Conservation (phyloP, 2,113 vertebrate genomes). For the Ailuropoda melanoleuca region DNA sequence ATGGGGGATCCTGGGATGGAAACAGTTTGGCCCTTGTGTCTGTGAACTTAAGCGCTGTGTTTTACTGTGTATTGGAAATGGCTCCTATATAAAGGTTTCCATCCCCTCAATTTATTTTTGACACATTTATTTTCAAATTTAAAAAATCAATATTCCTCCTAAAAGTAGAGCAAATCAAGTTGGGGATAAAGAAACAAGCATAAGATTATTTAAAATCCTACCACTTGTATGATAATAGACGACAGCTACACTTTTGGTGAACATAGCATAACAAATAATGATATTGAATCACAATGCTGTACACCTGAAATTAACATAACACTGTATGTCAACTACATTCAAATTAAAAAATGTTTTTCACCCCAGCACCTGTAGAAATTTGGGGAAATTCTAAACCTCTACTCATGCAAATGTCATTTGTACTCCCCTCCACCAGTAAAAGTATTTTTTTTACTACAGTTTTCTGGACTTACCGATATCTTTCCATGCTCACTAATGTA, state of each 20-base stretch:
- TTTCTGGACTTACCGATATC: background rate
- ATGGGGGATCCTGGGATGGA: too few relatives aligned
- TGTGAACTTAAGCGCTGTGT: background rate
- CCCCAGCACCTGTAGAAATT: background rate
- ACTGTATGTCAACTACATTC: background rate
- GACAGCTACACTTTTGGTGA: background rate
- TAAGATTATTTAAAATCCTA: background rate
- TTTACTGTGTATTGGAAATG: background rate
- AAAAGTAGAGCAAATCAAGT: background rate
- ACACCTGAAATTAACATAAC: background rate
- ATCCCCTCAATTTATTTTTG: background rate
- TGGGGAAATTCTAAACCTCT: background rate
- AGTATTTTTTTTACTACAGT: background rate
- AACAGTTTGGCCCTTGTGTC: background rate
- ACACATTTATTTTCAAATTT: background rate
- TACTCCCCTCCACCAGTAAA: background rate
- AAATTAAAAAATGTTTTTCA: background rate
- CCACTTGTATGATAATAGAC: background rate
- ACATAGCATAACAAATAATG: background rate
- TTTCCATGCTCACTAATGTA: background rate
- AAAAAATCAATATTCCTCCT: background rate
- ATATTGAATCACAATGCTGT: background rate
- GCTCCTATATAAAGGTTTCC: background rate
- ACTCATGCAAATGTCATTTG: background rate
- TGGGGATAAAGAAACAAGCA: background rate